Evolutionary conservation across 2,888 invertebrate species (phyloP).

Genomic region (Bellardia pandia): DNA sequence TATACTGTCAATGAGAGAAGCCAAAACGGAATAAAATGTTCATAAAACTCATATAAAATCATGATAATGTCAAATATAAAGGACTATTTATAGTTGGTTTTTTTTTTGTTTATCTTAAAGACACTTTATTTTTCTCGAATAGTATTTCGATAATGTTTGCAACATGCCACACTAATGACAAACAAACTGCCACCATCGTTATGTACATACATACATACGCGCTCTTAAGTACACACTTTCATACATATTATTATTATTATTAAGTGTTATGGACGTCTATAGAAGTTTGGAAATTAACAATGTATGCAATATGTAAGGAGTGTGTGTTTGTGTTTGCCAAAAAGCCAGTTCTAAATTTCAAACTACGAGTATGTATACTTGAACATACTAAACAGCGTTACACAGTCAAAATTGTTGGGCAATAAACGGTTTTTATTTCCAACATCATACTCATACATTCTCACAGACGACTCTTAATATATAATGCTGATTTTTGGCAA

Average conservation of each 20-base stretch:
- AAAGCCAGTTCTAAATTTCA: constrained; percentile 46
- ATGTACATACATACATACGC: constrained; percentile 10
- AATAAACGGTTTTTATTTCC: constrained; percentile 60
- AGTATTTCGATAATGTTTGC: constrained; percentile 68
- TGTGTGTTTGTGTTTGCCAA: constrained; percentile 36
- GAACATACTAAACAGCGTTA: background rate
- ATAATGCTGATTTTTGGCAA: constrained; percentile 65
- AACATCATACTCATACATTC: constrained; percentile 41
- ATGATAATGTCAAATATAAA: constrained; percentile 69
- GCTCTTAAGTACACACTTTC: constrained; percentile 7
- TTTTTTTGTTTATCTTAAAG: constrained; percentile 51
- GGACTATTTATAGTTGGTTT: constrained; percentile 63
- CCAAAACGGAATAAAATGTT: constrained; percentile 42
- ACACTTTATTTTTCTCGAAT: constrained; percentile 65
- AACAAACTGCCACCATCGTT: constrained; percentile 49
- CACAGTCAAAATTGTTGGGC: constrained; percentile 17
- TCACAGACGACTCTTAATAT: constrained; percentile 28
- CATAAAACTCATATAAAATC: constrained; percentile 59
- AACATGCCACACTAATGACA: constrained; percentile 70
- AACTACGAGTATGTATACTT: constrained; percentile 4
- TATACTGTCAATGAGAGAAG: background rate
- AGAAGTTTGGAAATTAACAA: constrained; percentile 2
- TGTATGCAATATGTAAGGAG: background rate
- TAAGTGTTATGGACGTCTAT: constrained; percentile 29
- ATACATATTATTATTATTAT: background rate